A percentile compares a stretch with the other conserved stretches of the same genome.
These are phyloP conservation scores for Elephas maximus DNA, from an alignment of 2,113 vertebrate genomes.

Conservation along the genomic window DNA sequence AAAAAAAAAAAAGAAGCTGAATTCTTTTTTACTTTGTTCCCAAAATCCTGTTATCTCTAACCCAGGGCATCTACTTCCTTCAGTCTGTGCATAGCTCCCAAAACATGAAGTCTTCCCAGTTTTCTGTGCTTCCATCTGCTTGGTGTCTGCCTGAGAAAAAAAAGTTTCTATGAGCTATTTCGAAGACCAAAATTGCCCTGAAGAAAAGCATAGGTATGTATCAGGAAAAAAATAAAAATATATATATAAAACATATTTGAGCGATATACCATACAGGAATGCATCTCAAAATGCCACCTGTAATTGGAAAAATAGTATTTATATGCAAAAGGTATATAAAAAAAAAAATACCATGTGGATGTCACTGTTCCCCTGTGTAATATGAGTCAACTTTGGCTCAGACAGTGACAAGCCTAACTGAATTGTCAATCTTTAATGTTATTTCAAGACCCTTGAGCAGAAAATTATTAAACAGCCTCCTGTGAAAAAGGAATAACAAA, in stretches of 20 bases:
- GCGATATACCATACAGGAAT: constrained; percentile 58
- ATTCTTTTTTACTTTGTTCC: neutral
- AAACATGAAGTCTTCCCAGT: constrained; percentile 35
- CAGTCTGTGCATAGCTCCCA: neutral
- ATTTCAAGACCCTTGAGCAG: constrained; percentile 73
- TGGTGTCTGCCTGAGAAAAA: constrained; percentile 30
- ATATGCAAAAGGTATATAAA: constrained; percentile 50
- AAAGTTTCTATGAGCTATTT: constrained; percentile 28
- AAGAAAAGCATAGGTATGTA: constrained; percentile 1
- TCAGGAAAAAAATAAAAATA: neutral
- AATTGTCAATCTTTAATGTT: constrained; percentile 75
- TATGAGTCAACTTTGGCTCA: constrained; percentile 69
- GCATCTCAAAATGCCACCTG: constrained; percentile 66
- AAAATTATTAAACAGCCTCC: constrained; percentile 74
- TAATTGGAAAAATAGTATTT: constrained; percentile 71
- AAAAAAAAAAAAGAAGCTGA: neutral
- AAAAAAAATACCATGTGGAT: neutral
- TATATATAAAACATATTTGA: constrained; percentile 36
- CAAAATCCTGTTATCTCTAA: constrained; percentile 25
- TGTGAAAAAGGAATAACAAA: constrained; percentile 74
- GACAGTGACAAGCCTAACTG: constrained; percentile 51
- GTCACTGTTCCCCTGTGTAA: neutral
- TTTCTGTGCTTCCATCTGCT: constrained; percentile 33
- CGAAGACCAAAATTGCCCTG: constrained; percentile 26
- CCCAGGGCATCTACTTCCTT: constrained; percentile 1